Percentiles rank a stretch among this genome's conserved stretches.
Conservation (phyloP, 1,140 invertebrate genomes). For the Calosoma granatense region DNA sequence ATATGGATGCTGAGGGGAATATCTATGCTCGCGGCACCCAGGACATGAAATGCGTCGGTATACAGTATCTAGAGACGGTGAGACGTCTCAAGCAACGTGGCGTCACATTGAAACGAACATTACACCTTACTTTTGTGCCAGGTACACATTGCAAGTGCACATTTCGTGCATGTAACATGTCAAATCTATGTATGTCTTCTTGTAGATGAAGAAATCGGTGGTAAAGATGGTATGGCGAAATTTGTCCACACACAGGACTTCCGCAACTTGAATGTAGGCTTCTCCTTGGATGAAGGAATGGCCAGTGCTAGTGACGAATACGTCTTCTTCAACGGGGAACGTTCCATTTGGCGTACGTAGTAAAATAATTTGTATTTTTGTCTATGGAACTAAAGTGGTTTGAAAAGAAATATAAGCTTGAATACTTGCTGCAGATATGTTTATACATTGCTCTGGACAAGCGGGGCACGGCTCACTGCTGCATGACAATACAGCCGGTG, state of each 20-base stretch:
- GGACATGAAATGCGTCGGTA: slow-evolving; percentile 68
- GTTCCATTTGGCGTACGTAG: slow-evolving; percentile 51
- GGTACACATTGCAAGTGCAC: slow-evolving; percentile 37
- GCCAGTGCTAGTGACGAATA: slow-evolving; percentile 51
- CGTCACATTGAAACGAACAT: slow-evolving; percentile 45
- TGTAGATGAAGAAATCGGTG: slow-evolving; percentile 83
- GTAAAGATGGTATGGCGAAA: slow-evolving; percentile 63
- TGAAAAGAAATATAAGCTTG: neutral
- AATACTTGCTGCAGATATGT: slow-evolving; percentile 39
- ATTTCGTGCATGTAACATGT: neutral
- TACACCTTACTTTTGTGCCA: slow-evolving; percentile 67
- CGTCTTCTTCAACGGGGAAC: slow-evolving; percentile 67
- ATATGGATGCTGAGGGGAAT: slow-evolving; percentile 48
- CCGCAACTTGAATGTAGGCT: slow-evolving; percentile 70
- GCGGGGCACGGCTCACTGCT: slow-evolving; percentile 81
- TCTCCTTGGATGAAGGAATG: slow-evolving; percentile 79
- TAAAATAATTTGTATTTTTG: neutral
- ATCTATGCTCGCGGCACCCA: slow-evolving; percentile 69
- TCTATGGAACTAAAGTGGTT: too few relatives aligned
- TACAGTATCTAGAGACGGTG: slow-evolving; percentile 67
- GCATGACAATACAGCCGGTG: slow-evolving; percentile 65
- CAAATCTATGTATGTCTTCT: neutral
- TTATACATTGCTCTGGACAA: slow-evolving; percentile 57
- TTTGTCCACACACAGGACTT: slow-evolving; percentile 70
- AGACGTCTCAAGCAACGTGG: slow-evolving; percentile 46